Evolutionary conservation across 2,888 invertebrate species (phyloP), one percentile per base, ranked within the genome.

Genomic region (Miltochrista miniata): DNA sequence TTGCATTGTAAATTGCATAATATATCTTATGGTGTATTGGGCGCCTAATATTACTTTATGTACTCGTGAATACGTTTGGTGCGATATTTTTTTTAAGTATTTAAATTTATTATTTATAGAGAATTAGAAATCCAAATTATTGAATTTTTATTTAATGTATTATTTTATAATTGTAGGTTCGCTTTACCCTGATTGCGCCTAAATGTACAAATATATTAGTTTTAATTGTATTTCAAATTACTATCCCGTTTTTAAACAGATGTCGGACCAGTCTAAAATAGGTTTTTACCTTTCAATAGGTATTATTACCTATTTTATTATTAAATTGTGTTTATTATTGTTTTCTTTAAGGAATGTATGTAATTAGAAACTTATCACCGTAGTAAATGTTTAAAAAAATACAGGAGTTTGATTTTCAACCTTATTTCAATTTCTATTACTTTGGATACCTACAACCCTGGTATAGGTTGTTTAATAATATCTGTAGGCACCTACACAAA

Each of bases 281-380:
- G n/a, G 15, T 3, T 42, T 7, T 12, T 15, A 43, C 45, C 36
- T 54, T 54, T 54, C 49, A 55, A 41, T 36, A 42, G 41, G 57
- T 66, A 68, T 64, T 61, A 64, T 56, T 58, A 59, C 52, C 43
- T 65, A 52, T 44, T 56, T 50, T 66, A 52, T 42, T 56, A 48
- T 50, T 57, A 56, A 49, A 41, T 51, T 43, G 13, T 47, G 42
- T 48, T 50, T 53, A 48, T 45, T n/a, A n/a, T 68, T 59, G 57
- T 60, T 64, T 56, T 52, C 49, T 39, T 61, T 59, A 45, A 48
- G 53, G 51, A 57, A 44, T 59, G 31, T 31, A 2, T 7, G 49
- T 56, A 54, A 46, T 54, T 62, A 57, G 24, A 59, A 65, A 61
- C 51, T 53, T 43, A 45, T 61, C 56, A 60, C 56, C 60, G 48